Conservation (phyloP, 2,113 vertebrate genomes). For the Taxidea taxus region DNA sequence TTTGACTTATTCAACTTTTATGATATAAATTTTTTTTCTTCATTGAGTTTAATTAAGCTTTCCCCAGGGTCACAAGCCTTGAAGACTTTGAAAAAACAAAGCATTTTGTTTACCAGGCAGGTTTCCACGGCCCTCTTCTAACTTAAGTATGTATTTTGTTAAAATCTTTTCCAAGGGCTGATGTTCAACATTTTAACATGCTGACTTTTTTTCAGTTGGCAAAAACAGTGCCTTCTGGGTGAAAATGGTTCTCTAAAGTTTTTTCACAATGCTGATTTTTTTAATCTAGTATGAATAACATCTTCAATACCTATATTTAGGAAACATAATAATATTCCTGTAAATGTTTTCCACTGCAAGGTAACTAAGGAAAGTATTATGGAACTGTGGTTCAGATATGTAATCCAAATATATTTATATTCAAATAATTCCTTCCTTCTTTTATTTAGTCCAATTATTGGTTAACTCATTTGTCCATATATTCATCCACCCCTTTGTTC, state of each 20-base stretch:
- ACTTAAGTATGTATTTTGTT: slow-evolving; percentile 68
- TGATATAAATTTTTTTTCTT: slow-evolving; percentile 82
- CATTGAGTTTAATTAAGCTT: slow-evolving; percentile 80
- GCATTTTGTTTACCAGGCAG: slow-evolving; percentile 74
- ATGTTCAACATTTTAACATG: slow-evolving; percentile 53
- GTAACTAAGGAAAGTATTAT: background rate
- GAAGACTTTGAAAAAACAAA: slow-evolving; percentile 71
- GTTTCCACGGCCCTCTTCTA: slow-evolving; percentile 62
- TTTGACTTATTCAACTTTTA: slow-evolving; percentile 79
- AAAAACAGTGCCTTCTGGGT: background rate
- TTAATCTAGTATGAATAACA: background rate
- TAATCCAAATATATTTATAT: background rate
- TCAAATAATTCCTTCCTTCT: background rate
- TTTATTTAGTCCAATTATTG: background rate
- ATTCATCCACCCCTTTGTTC: background rate
- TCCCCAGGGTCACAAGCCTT: slow-evolving; percentile 65
- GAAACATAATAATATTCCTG: background rate
- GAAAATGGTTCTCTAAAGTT: slow-evolving; percentile 24
- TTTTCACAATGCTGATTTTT: background rate
- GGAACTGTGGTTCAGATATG: background rate
- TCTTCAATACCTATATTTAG: background rate
- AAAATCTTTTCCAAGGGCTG: slow-evolving; percentile 56
- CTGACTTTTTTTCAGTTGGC: background rate
- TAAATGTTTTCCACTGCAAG: background rate
- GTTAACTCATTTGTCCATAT: background rate